Evolutionary conservation across 2,113 vertebrate species (phyloP).

Genomic region (Actenoides lindsayi): DNA sequence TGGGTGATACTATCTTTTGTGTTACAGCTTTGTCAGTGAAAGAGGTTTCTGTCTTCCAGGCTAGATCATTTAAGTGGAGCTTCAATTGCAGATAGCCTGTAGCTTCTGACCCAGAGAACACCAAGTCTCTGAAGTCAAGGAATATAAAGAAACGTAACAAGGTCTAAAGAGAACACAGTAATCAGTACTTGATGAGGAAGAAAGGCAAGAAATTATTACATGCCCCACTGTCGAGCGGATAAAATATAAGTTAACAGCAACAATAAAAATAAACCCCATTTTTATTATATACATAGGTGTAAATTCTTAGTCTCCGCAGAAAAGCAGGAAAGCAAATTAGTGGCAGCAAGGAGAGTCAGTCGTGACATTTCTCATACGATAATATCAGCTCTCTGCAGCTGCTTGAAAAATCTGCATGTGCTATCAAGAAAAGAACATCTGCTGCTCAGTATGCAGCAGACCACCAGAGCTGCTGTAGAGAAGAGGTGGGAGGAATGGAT

Average conservation of each 20-base stretch:
- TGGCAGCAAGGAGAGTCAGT: conserved; percentile 11
- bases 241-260: background rate
- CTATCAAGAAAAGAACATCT: conserved; percentile 58
- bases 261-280: background rate
- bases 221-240: background rate
- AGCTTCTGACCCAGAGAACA: background rate
- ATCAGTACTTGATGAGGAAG: background rate
- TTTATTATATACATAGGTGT: background rate
- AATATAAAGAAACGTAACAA: background rate
- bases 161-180: background rate
- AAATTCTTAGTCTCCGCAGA: background rate
- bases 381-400: conserved; percentile 32
- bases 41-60: background rate
- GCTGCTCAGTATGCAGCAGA: conserved; percentile 59
- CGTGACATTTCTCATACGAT: conserved; percentile 24
- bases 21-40: background rate
- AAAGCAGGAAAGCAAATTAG: background rate
- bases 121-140: background rate
- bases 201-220: background rate
- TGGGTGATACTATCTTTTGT: background rate
- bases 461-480: conserved; percentile 17
- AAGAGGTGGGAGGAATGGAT: conserved; percentile 30
- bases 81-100: background rate
- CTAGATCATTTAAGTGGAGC: background rate
- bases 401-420: conserved; percentile 50